These are phyloP conservation scores for Siderastrea radians DNA, from an alignment of 92 coral and sea anemone genomes.

Conservation along the genomic window DNA sequence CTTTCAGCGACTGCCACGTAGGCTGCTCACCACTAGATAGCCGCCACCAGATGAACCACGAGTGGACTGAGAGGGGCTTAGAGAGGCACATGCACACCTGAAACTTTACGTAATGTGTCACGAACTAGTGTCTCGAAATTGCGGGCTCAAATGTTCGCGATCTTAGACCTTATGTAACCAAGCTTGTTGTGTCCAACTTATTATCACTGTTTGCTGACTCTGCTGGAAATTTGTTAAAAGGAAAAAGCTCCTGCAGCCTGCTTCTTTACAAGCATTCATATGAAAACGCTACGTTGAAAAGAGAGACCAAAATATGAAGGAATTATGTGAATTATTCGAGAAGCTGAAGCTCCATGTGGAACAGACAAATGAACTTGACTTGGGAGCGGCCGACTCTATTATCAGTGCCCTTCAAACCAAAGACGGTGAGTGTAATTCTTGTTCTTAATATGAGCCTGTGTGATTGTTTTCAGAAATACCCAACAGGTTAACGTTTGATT, in stretches of 20 bases:
- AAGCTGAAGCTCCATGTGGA: constrained; percentile 23
- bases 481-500: not conserved
- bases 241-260: not conserved
- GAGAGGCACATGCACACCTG: too few species aligned
- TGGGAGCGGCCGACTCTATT: constrained; percentile 20
- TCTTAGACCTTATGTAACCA: not conserved
- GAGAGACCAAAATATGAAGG: constrained; percentile 2
- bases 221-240: not conserved
- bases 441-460: not conserved
- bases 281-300: not conserved
- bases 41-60: too few species aligned
- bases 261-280: not conserved
- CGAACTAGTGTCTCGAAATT: not conserved
- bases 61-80: too few species aligned
- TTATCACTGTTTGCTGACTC: not conserved
- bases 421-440: constrained; percentile 10
- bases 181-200: not conserved
- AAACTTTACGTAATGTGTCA: too few species aligned
- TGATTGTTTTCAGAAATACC: not conserved
- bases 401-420: constrained; percentile 12
- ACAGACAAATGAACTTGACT: constrained; percentile 15
- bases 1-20: too few species aligned
- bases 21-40: too few species aligned
- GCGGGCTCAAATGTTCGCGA: not conserved
- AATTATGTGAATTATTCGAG: constrained; percentile 23